Evolutionary conservation across 2,113 vertebrate genomes (phyloP).

Genomic region (Macroglossus sobrinus): DNA sequence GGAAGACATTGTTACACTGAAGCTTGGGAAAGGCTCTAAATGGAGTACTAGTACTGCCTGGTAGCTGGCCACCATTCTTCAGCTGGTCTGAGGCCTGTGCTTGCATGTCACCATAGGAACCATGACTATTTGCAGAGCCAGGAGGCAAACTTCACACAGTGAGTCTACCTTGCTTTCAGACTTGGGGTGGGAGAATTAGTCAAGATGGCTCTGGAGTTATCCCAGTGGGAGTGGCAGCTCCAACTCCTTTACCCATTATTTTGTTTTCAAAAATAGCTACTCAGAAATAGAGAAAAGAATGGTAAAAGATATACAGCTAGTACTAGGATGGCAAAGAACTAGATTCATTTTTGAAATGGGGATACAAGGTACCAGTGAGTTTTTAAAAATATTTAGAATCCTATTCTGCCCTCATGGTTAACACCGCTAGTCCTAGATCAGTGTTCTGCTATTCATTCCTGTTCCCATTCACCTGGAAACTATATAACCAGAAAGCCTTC

Average conservation of each 20-base stretch:
- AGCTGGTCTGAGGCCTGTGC: background rate
- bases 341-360: conserved; percentile 14
- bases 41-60: background rate
- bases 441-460: background rate
- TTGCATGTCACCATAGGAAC: background rate
- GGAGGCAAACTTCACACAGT: background rate
- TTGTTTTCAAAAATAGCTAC: conserved; percentile 32
- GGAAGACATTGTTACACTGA: background rate
- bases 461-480: background rate
- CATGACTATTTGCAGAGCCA: background rate
- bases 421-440: background rate
- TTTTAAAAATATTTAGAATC: conserved; percentile 15
- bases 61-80: background rate
- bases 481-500: background rate
- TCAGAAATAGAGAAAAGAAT: conserved; percentile 10
- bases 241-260: background rate
- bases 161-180: conserved; percentile 1
- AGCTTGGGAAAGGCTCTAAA: background rate
- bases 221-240: background rate
- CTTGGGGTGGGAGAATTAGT: background rate
- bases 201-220: background rate
- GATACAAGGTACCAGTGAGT: background rate
- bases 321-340: conserved; percentile 8
- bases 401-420: background rate
- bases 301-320: background rate